These are phyloP conservation scores for Limnothrissa miodon DNA, from an alignment of 2,113 vertebrate genomes.

Conservation along the genomic window DNA sequence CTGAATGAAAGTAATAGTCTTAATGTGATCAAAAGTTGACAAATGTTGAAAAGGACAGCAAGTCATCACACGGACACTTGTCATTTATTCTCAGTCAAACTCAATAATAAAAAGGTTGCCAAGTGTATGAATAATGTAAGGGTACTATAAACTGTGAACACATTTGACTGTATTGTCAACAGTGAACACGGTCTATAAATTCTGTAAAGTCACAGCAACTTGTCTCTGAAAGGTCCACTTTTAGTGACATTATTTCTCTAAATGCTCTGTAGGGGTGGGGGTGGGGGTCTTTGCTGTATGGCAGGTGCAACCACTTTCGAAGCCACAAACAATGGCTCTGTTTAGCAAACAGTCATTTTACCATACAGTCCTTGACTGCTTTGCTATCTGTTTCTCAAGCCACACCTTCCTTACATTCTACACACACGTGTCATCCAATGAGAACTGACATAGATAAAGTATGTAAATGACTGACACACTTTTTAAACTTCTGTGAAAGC, in stretches of 20 bases:
- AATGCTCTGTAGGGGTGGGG: background rate
- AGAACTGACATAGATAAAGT: background rate
- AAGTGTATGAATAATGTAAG: too few species aligned
- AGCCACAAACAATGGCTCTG: background rate
- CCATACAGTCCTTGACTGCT: background rate
- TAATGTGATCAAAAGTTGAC: too few species aligned
- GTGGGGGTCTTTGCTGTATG: background rate
- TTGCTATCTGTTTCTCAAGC: background rate
- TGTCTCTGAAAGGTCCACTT: background rate
- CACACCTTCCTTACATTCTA: background rate
- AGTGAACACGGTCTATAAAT: too few species aligned
- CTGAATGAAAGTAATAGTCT: too few species aligned
- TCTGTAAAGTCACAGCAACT: too few species aligned
- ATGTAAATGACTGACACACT: constrained; percentile 9
- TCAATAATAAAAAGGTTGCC: too few species aligned
- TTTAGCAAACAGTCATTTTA: constrained; percentile 1
- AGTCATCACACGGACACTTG: too few species aligned
- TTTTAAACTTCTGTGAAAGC: background rate
- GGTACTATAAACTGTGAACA: too few species aligned
- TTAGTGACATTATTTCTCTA: background rate
- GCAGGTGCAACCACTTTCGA: background rate
- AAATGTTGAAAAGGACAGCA: too few species aligned
- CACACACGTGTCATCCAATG: background rate
- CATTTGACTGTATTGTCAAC: too few species aligned
- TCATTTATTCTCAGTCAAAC: too few species aligned